phyloP scores from a whole-genome alignment of 2,888 invertebrate genomes.

The Melinaea marsaeus region DNA sequence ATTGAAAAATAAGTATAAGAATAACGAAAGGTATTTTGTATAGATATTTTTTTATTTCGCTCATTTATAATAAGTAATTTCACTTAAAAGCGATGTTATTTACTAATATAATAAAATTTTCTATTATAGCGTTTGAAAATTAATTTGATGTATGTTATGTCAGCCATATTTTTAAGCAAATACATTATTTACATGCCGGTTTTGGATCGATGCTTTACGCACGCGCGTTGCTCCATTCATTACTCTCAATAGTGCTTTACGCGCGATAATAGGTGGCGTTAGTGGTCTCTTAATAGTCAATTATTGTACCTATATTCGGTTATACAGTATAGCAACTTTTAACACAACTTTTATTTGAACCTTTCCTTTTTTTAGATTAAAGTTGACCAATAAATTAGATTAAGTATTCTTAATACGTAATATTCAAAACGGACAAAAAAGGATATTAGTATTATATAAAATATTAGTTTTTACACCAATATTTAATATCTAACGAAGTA shows the following conservation, averaged over 20 bases:
- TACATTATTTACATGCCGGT: slow-evolving; percentile 65
- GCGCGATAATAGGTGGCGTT: slow-evolving; percentile 55
- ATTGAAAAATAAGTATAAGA: slow-evolving; percentile 1
- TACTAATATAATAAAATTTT: background rate
- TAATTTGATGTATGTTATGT: slow-evolving; percentile 33
- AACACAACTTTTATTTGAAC: slow-evolving; percentile 1
- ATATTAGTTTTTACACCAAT: no score
- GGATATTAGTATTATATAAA: no score
- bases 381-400: background rate
- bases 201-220: slow-evolving; percentile 69
- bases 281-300: slow-evolving; percentile 22
- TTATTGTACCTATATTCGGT: slow-evolving; percentile 2
- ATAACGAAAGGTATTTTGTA: background rate
- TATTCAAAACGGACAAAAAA: no score
- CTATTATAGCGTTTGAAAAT: background rate
- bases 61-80: no score
- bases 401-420: background rate
- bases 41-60: no score
- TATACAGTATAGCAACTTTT: background rate
- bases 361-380: background rate
- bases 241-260: slow-evolving; percentile 38
- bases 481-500: no score
- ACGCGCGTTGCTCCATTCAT: slow-evolving; percentile 67
- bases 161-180: slow-evolving; percentile 47
- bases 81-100: no score